Percentiles rank a stretch among this genome's conserved stretches.
Evolutionary conservation across 2,797 vertebrate species (phyloP).

Genomic region (Chaetophractus vellerosus): DNA sequence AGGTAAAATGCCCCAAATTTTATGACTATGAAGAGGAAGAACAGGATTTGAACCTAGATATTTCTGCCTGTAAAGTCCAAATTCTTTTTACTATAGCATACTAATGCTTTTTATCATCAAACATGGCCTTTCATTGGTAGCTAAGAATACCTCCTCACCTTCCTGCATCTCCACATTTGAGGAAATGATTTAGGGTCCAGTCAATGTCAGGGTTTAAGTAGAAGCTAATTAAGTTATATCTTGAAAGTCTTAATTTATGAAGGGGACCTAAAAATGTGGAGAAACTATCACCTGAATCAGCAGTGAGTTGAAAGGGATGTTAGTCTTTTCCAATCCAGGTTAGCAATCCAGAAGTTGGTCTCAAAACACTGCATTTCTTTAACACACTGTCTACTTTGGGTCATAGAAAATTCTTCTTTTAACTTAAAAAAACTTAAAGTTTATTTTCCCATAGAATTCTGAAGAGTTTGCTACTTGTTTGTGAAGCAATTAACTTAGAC

Average conservation of each 20-base stretch:
- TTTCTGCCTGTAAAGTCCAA: slow-evolving; percentile 52
- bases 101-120: slow-evolving; percentile 43
- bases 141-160: background rate
- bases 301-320: slow-evolving; percentile 58
- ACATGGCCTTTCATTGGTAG: background rate
- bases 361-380: slow-evolving; percentile 74
- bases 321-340: slow-evolving; percentile 64
- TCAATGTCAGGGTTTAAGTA: slow-evolving; percentile 27
- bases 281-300: slow-evolving; percentile 67
- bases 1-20: slow-evolving; percentile 51
- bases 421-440: slow-evolving; percentile 66
- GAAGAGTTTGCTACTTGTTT: slow-evolving; percentile 64
- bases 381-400: slow-evolving; percentile 58
- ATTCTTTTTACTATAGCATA: background rate
- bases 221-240: slow-evolving; percentile 39
- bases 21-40: slow-evolving; percentile 10
- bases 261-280: slow-evolving; percentile 60
- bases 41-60: slow-evolving; percentile 48
- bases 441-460: slow-evolving; percentile 68
- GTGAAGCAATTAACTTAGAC: slow-evolving; percentile 68
- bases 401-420: slow-evolving; percentile 59
- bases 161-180: slow-evolving; percentile 30
- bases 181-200: slow-evolving; percentile 39
- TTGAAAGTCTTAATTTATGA: slow-evolving; percentile 53
- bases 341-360: slow-evolving; percentile 62